Conservation (phyloP, 2,888 invertebrate genomes). For the Eupeodes luniger region DNA sequence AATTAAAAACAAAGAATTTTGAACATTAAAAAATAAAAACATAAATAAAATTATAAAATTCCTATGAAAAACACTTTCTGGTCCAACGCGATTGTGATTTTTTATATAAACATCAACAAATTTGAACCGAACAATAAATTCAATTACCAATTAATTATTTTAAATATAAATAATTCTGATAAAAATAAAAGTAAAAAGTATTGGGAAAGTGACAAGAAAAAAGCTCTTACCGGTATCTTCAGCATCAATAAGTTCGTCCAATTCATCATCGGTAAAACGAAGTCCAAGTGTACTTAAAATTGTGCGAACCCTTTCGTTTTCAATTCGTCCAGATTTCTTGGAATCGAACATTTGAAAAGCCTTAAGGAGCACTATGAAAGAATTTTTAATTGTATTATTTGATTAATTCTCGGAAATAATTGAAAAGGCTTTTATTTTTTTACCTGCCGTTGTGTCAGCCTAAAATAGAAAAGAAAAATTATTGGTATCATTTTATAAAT, state of each 20-base stretch:
- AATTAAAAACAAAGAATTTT: neutral
- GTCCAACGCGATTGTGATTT: neutral
- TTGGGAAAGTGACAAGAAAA: neutral
- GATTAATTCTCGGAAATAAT: neutral
- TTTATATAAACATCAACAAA: neutral
- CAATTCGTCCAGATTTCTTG: conserved; percentile 96
- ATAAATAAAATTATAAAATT: conserved; percentile 4
- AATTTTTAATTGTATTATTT: neutral
- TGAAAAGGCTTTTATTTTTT: neutral
- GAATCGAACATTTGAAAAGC: conserved; percentile 98
- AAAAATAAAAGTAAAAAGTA: neutral
- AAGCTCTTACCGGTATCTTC: conserved; percentile 61
- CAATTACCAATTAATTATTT: neutral
- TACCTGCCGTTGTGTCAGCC: conserved; percentile 64
- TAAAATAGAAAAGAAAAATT: conserved; percentile 43
- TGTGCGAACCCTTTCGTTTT: conserved; percentile 92
- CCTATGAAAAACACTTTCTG: neutral
- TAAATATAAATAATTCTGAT: neutral
- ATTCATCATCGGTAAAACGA: conserved; percentile 64
- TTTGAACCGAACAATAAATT: neutral
- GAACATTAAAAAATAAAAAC: conserved; percentile 15
- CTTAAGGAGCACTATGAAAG: conserved; percentile 92
- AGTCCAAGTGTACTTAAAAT: conserved; percentile 69
- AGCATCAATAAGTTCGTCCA: conserved; percentile 69
- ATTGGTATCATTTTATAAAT: too few relatives aligned